These are phyloP conservation scores for Urosaurus nigricauda DNA, from an alignment of 2,797 vertebrate species.

Conservation along the genomic window DNA sequence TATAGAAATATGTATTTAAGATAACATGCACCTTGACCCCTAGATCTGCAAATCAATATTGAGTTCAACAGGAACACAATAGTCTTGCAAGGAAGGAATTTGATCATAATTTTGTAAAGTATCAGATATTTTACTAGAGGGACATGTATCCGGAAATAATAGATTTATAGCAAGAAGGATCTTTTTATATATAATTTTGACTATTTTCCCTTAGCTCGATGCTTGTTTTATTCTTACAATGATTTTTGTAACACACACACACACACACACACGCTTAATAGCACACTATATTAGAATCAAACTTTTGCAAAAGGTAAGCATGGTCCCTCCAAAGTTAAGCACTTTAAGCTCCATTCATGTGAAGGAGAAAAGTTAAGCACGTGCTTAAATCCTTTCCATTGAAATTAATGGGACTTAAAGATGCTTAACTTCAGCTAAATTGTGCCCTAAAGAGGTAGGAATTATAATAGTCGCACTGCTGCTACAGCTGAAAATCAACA, in stretches of 20 bases:
- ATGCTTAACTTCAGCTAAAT: conserved; percentile 32
- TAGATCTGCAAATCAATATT: not conserved
- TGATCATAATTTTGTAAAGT: conserved; percentile 63
- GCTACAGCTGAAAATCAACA: conserved; percentile 35
- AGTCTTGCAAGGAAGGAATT: not conserved
- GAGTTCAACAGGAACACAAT: not conserved
- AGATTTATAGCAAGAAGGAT: conserved; percentile 25
- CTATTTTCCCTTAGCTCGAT: conserved; percentile 30
- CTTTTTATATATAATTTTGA: too few relatives aligned
- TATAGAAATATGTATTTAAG: not conserved
- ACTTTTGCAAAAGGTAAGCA: conserved; percentile 16
- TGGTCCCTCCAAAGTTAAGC: not conserved
- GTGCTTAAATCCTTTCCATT: conserved; percentile 11
- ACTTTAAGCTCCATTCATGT: not conserved
- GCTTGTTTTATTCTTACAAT: not conserved
- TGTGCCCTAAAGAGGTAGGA: conserved; percentile 34
- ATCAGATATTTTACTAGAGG: conserved; percentile 45
- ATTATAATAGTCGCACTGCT: conserved; percentile 14
- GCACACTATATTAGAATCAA: not conserved
- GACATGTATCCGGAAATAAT: conserved; percentile 53
- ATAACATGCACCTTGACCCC: not conserved
- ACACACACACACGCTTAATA: not conserved
- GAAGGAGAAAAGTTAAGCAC: not conserved
- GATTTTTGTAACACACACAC: conserved; percentile 2
- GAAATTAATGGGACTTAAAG: conserved; percentile 17